Base-by-base conservation (phyloP, 1,140 invertebrate species). In the Acromyrmex charruanus region DNA sequence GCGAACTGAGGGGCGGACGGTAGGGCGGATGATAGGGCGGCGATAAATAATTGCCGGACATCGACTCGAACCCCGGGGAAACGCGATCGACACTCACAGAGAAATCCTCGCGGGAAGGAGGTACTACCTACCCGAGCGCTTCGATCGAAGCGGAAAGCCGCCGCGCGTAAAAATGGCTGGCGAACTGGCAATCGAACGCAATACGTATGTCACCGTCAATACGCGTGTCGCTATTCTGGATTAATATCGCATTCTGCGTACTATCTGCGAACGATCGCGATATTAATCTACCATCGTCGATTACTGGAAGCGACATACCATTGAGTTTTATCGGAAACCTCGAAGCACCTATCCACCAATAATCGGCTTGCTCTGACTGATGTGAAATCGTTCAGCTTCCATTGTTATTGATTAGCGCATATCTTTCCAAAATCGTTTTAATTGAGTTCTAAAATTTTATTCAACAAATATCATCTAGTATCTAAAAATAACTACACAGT, bases 11-110 rank as follows among this genome's bases (percentile, higher is more conserved):
- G 25, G 55, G 69, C 80, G 80, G 66, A 82, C 79, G 53, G 28
- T 82, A 71, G 79, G 66, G 79, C 51, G 79, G 68, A 72, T 21
- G 79, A 82, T 82, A 82, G 80, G 25, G 25, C 53, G n/a, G 44
- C 69, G 80, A 84, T 84, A 84, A 84, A 84, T 84, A 84, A 84
- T 84, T 84, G 80, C 58, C 80, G 80, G 80, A 75, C 80, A 84
- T 84, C 80, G 80, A 61, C 69, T 75, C 69, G 55, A 65, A 53
- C 69, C 80, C 80, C n/a, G 80, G 69, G 80, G 80, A 84, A 84
- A 84, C 80, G 69, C 80, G 80, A 84, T 74, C 69, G 80, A 84
- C 80, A 84, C 79, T 81, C 79, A 18, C 69, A 61, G 80, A 84
- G 58, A 84, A 61, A 84, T 84, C 31, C 80, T 84, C 80, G 14